Conservation (phyloP, 2,797 vertebrate genomes). For the Gallinago stenura region DNA sequence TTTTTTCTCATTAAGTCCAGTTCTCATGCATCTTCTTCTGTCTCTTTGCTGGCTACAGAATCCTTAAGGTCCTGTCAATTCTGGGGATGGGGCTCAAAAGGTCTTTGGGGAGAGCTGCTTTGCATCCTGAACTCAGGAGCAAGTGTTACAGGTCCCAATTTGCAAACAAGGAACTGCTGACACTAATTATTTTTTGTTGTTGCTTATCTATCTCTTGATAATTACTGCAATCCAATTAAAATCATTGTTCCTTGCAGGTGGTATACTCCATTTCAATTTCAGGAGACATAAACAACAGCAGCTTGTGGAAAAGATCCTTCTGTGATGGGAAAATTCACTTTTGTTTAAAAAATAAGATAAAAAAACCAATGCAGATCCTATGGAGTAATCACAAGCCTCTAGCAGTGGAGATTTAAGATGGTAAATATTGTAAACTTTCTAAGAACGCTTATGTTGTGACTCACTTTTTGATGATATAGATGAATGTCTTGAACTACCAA, state of each 20-base stretch:
- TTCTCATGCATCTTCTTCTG: background rate
- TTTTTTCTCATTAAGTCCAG: background rate
- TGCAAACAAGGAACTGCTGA: background rate
- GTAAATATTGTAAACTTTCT: background rate
- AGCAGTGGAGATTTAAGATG: background rate
- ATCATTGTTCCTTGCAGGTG: background rate
- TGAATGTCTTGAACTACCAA: background rate
- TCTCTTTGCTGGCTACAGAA: background rate
- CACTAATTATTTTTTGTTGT: background rate
- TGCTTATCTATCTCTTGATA: conserved; percentile 18
- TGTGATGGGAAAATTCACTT: background rate
- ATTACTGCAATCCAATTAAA: background rate
- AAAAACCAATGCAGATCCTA: background rate
- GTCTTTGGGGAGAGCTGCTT: background rate
- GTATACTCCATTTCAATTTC: background rate
- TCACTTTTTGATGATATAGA: background rate
- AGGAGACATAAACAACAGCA: background rate
- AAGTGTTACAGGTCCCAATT: background rate
- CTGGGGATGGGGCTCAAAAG: background rate
- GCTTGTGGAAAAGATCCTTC: background rate
- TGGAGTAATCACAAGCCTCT: background rate
- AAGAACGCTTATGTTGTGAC: background rate
- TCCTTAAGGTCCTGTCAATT: background rate
- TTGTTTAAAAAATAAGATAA: background rate
- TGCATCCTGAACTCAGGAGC: background rate